A percentile compares a stretch with the other conserved stretches of the same genome.
phyloP scores from a whole-genome alignment of 2,113 vertebrate genomes.

The Oncorhynchus masou region DNA sequence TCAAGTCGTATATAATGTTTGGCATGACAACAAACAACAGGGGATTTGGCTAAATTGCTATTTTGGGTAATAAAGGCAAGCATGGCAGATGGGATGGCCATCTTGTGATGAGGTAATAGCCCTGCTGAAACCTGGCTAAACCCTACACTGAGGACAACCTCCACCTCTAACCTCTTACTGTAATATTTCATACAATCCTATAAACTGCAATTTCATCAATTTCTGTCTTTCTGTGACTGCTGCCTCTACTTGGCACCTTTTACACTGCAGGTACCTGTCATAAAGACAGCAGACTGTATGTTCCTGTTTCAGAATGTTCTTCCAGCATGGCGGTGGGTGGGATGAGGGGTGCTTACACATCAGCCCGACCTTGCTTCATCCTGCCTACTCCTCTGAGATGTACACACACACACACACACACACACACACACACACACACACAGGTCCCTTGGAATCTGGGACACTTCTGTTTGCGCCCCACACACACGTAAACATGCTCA shows the following conservation, averaged over 20 bases:
- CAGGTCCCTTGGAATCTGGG: slow-evolving; percentile 15
- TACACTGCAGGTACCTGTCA: background rate
- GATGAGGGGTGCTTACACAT: slow-evolving; percentile 54
- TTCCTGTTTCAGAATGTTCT: slow-evolving; percentile 25
- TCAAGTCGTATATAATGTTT: too few relatives aligned
- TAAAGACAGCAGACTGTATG: background rate
- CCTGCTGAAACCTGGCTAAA: background rate
- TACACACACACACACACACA: background rate
- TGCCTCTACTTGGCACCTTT: slow-evolving; percentile 24
- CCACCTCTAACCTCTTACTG: slow-evolving; percentile 11
- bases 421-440: background rate
- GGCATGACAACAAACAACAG: too few relatives aligned
- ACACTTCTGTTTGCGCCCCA: slow-evolving; percentile 12
- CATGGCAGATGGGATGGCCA: too few relatives aligned
- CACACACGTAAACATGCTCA: slow-evolving; percentile 8
- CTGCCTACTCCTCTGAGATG: slow-evolving; percentile 23
- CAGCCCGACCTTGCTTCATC: slow-evolving; percentile 63
- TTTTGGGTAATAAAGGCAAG: too few relatives aligned
- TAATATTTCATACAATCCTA: slow-evolving; percentile 19
- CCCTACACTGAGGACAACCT: slow-evolving; percentile 18
- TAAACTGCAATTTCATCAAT: background rate
- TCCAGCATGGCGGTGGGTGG: slow-evolving; percentile 31
- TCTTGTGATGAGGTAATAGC: too few relatives aligned
- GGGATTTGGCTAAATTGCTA: too few relatives aligned
- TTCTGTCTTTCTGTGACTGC: background rate